phyloP scores from a whole-genome alignment of 2,113 vertebrate species.

The Mastomys coucha region DNA sequence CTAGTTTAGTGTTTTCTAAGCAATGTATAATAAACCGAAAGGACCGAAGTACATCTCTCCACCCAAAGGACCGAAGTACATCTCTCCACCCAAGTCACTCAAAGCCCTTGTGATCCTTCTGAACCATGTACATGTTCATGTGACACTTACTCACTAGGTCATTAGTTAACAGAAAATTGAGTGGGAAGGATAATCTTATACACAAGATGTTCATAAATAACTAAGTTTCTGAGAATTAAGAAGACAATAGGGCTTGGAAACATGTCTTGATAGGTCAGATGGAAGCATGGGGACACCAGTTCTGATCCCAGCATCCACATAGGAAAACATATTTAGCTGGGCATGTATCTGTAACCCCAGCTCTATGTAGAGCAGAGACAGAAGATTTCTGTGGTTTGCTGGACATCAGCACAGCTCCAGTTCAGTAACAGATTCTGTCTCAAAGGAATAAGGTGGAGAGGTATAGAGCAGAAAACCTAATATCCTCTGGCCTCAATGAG shows the following conservation, averaged over 20 bases:
- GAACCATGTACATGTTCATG: neutral
- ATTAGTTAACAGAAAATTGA: slow-evolving; percentile 29
- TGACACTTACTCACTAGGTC: neutral
- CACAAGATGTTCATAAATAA: neutral
- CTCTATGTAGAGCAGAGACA: neutral
- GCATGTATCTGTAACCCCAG: neutral
- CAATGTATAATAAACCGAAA: neutral
- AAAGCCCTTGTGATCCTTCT: neutral
- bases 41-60: neutral
- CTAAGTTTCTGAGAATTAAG: neutral
- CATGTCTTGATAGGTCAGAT: neutral
- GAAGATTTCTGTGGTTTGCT: neutral
- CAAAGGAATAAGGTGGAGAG: too few relatives aligned
- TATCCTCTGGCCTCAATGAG: neutral
- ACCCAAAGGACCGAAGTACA: neutral
- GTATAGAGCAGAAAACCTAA: neutral
- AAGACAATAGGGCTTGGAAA: neutral
- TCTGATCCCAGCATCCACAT: neutral
- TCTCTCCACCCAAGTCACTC: neutral
- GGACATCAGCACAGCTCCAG: neutral
- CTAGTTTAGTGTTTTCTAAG: slow-evolving; percentile 32
- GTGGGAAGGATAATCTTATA: neutral
- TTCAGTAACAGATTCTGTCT: neutral
- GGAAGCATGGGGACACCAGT: neutral
- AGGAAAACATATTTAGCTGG: neutral